These are phyloP conservation scores for Clanis bilineata DNA, from an alignment of 2,888 invertebrate genomes.

Conservation along the genomic window DNA sequence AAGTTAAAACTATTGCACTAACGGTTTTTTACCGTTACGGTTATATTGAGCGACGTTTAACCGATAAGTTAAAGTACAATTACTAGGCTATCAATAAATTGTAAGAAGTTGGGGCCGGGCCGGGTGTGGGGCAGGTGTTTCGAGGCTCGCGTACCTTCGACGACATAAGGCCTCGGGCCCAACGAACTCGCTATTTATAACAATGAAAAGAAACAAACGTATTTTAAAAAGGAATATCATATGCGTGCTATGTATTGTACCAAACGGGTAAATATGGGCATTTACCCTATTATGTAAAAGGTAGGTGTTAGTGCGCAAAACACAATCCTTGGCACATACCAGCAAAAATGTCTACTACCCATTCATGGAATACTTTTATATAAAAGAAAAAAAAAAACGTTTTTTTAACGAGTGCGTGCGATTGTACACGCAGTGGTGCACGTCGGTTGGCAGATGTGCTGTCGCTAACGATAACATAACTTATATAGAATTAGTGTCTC, in stretches of 20 bases:
- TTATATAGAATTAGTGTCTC: slow-evolving; percentile 12
- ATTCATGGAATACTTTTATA: too few species aligned
- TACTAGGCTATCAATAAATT: slow-evolving; percentile 23
- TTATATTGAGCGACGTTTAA: slow-evolving; percentile 3
- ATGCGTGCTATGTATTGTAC: too few species aligned
- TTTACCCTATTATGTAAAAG: too few species aligned
- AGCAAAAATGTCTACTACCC: too few species aligned
- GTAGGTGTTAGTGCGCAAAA: too few species aligned
- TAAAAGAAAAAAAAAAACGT: background rate
- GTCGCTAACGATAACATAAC: slow-evolving; percentile 16
- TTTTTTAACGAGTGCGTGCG: background rate
- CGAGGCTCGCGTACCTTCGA: slow-evolving; percentile 9
- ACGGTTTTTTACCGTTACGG: slow-evolving; percentile 8
- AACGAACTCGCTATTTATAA: background rate
- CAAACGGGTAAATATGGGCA: too few species aligned
- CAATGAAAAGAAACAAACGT: background rate
- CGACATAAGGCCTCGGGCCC: slow-evolving; percentile 7
- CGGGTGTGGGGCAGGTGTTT: slow-evolving; percentile 28
- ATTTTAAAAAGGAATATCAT: too few species aligned
- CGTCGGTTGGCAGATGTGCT: slow-evolving; percentile 34
- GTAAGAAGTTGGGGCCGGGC: slow-evolving; percentile 33
- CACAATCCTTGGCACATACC: too few species aligned
- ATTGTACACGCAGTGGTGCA: slow-evolving; percentile 22
- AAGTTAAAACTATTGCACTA: slow-evolving; percentile 7
- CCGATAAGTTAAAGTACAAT: slow-evolving; percentile 21